Percentiles rank a stretch among this genome's conserved stretches.
Evolutionary conservation across 1,140 invertebrate genomes (phyloP).

Genomic region (Lasioglossum baleicum): DNA sequence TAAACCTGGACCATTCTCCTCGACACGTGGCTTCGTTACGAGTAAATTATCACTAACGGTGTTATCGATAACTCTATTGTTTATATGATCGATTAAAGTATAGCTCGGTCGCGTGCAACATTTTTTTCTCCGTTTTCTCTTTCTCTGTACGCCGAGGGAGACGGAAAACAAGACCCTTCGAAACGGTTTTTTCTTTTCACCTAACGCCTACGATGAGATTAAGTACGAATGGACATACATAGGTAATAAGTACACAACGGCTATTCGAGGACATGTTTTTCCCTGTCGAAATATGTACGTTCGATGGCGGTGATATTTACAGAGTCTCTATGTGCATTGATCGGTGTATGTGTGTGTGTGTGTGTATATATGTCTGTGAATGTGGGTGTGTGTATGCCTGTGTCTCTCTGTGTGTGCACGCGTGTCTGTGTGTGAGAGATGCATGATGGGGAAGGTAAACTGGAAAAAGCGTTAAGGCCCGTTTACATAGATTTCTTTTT

Average conservation of each 20-base stretch:
- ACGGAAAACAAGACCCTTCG: not conserved
- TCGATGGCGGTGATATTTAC: constrained; percentile 33
- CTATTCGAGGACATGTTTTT: not conserved
- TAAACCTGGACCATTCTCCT: constrained; percentile 16
- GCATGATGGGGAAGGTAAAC: not conserved
- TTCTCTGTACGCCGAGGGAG: not conserved
- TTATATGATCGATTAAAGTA: constrained; percentile 30
- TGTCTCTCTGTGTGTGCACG: too few species aligned
- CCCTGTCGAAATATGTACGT: not conserved
- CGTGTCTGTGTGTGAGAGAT: not conserved
- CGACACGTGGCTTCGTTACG: not conserved
- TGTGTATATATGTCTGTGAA: not conserved
- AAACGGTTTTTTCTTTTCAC: not conserved
- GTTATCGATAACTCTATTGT: constrained; percentile 44
- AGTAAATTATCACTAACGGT: constrained; percentile 36
- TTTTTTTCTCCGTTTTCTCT: constrained; percentile 6
- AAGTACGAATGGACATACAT: constrained; percentile 15
- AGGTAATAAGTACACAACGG: not conserved
- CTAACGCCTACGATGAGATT: constrained; percentile 12
- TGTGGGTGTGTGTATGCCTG: not conserved
- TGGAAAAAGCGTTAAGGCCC: constrained; percentile 37
- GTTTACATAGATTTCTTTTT: constrained; percentile 27
- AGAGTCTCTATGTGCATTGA: constrained; percentile 21
- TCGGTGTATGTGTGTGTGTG: not conserved
- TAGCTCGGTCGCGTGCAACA: constrained; percentile 44